These are phyloP conservation scores for Mirounga angustirostris DNA, from an alignment of 2,113 vertebrate genomes.

Conservation along the genomic window DNA sequence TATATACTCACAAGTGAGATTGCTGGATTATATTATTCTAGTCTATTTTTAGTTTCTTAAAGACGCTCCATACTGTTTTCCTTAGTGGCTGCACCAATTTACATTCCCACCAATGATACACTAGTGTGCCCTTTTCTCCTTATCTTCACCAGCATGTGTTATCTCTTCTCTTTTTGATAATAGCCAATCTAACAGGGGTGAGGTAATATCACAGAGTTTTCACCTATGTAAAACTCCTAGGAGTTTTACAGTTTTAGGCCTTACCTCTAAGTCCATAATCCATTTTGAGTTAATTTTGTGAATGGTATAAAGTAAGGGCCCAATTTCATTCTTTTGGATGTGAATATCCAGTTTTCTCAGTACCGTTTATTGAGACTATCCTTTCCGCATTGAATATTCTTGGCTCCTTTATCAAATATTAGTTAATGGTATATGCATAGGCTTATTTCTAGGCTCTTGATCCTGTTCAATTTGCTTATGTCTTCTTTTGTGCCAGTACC, in stretches of 20 bases:
- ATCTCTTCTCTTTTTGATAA: not conserved
- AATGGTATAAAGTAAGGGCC: not conserved
- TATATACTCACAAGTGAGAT: not conserved
- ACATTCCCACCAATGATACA: not conserved
- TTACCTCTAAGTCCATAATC: not conserved
- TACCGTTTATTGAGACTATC: not conserved
- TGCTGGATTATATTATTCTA: not conserved
- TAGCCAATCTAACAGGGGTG: not conserved
- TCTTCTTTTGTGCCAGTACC: not conserved
- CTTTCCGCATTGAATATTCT: not conserved
- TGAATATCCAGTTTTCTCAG: not conserved
- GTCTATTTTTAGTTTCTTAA: slow-evolving; percentile 8
- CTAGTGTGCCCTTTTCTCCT: not conserved
- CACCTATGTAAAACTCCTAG: not conserved
- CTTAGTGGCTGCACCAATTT: not conserved
- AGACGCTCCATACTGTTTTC: not conserved
- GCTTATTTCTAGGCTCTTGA: not conserved
- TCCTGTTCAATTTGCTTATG: not conserved
- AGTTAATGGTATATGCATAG: not conserved
- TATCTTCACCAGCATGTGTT: not conserved
- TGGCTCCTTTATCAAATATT: not conserved
- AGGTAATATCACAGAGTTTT: not conserved
- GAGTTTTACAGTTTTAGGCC: not conserved
- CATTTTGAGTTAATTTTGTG: not conserved
- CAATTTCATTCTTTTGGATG: not conserved